These are phyloP conservation scores for Psilopsiagon aymara DNA, from an alignment of 2,113 vertebrate species.

Conservation along the genomic window DNA sequence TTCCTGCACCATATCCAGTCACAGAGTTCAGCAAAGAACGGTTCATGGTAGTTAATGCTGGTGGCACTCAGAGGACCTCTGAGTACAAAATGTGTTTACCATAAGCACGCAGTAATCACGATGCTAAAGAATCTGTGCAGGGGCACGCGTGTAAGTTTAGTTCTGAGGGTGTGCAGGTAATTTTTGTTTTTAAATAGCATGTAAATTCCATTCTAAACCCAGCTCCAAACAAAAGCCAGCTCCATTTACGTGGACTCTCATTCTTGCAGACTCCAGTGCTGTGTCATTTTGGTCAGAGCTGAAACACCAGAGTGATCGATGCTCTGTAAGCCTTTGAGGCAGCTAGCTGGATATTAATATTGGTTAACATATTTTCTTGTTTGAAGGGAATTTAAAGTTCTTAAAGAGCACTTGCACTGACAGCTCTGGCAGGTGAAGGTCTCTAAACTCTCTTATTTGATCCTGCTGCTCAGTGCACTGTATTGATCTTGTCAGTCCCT, in stretches of 20 bases:
- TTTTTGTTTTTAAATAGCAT: background rate
- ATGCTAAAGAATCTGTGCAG: background rate
- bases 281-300: background rate
- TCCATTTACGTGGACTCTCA: rapidly evolving
- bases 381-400: background rate
- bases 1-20: background rate
- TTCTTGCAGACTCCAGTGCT: background rate
- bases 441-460: background rate
- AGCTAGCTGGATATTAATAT: background rate
- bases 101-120: background rate
- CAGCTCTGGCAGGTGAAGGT: background rate
- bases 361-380: background rate
- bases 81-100: background rate
- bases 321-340: background rate
- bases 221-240: background rate
- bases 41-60: background rate
- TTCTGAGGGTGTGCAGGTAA: background rate
- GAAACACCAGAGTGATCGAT: no score
- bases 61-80: background rate
- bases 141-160: background rate
- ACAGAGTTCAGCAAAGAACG: background rate
- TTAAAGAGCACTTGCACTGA: background rate
- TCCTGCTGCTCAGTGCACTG: rapidly evolving
- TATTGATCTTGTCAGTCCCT: background rate
- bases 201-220: background rate